phyloP scores from a whole-genome alignment of 2,888 invertebrate genomes.

The Phragmatobia fuliginosa region DNA sequence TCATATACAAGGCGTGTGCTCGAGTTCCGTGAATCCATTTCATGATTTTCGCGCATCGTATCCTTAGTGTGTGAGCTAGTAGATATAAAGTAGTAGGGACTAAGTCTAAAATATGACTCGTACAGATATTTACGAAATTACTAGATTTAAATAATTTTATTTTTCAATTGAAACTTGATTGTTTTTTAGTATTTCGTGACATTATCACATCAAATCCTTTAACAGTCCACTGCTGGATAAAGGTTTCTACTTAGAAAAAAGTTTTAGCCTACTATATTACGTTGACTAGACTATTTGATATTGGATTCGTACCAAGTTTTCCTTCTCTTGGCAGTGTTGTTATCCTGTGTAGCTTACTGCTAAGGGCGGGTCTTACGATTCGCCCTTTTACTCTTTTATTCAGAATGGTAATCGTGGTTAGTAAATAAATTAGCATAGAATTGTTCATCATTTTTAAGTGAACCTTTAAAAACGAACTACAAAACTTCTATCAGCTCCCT shows the following conservation, averaged over 20 bases:
- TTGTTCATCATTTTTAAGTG: too few species aligned
- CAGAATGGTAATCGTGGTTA: too few species aligned
- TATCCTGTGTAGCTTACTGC: too few species aligned
- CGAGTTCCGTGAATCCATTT: slow-evolving; percentile 53
- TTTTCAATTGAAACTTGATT: background rate
- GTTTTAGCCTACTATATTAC: too few species aligned
- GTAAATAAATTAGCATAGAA: too few species aligned
- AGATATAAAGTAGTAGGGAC: background rate
- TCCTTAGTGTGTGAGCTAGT: slow-evolving; percentile 27
- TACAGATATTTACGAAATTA: background rate
- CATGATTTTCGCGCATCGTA: slow-evolving; percentile 53
- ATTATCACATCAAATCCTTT: background rate
- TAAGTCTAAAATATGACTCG: background rate
- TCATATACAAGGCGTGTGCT: slow-evolving; percentile 39
- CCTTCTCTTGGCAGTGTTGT: too few species aligned
- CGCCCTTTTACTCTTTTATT: too few species aligned
- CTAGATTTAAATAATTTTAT: background rate
- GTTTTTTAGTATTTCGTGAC: background rate
- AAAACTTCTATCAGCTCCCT: background rate
- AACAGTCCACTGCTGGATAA: too few species aligned
- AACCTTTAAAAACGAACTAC: background rate
- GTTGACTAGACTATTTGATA: too few species aligned
- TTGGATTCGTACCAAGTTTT: too few species aligned
- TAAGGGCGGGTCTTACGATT: too few species aligned
- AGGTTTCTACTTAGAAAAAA: too few species aligned